Conservation (phyloP, 2,888 invertebrate genomes). For the Acrocera orbiculus region DNA sequence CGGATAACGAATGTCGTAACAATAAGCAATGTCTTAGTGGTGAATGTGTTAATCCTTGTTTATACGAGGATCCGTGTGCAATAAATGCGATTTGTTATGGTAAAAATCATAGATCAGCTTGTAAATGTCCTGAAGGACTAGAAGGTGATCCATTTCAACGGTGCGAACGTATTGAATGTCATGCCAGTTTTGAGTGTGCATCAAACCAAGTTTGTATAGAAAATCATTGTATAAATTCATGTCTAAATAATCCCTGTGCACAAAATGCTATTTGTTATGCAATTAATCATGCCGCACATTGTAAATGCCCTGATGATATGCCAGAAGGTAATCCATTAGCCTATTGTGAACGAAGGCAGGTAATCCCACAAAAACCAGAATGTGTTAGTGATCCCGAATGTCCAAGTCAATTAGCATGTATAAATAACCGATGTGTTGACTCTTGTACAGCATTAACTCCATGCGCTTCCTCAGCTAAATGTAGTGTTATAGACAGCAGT, state of each 20-base stretch:
- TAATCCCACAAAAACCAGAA: slow-evolving; percentile 39
- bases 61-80: slow-evolving; percentile 63
- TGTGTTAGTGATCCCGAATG: slow-evolving; percentile 66
- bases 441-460: slow-evolving; percentile 62
- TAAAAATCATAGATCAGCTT: slow-evolving; percentile 57
- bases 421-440: slow-evolving; percentile 57
- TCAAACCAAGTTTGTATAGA: slow-evolving; percentile 52
- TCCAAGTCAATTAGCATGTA: slow-evolving; percentile 62
- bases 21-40: slow-evolving; percentile 68
- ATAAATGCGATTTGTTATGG: slow-evolving; percentile 73
- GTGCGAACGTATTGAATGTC: slow-evolving; percentile 64
- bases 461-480: slow-evolving; percentile 55
- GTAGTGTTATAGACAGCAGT: slow-evolving; percentile 66
- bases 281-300: slow-evolving; percentile 61
- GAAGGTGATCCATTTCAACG: slow-evolving; percentile 64
- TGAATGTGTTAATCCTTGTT: slow-evolving; percentile 65
- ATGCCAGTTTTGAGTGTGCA: slow-evolving; percentile 61
- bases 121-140: slow-evolving; percentile 59
- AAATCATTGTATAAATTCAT: slow-evolving; percentile 64
- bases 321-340: slow-evolving; percentile 66
- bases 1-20: slow-evolving; percentile 63
- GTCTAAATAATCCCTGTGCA: slow-evolving; percentile 58
- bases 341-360: slow-evolving; percentile 44
- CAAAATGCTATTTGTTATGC: slow-evolving; percentile 66
- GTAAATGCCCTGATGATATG: slow-evolving; percentile 62